A percentile compares a stretch with the other conserved stretches of the same genome.
Conservation (phyloP, 35 echinoderm and acorn worm genomes). For the Ophiothrix spiculata region DNA sequence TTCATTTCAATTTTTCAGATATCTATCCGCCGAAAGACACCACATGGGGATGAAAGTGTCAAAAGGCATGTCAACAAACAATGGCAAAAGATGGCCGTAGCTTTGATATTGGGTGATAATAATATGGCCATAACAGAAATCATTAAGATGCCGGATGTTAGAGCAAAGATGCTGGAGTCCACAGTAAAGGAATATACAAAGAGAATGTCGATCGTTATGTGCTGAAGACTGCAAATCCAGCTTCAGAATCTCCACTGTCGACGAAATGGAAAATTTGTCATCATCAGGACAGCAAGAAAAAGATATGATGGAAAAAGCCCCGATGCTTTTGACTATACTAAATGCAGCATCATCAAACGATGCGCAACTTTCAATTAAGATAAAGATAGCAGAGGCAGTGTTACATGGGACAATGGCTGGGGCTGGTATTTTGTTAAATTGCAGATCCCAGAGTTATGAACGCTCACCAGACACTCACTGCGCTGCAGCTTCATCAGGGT, state of each 20-base stretch:
- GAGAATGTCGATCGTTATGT: neutral
- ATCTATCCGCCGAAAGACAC: too few relatives aligned
- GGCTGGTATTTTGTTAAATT: neutral
- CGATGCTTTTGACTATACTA: neutral
- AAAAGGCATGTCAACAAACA: too few relatives aligned
- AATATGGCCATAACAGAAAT: neutral
- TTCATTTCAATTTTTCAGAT: too few relatives aligned
- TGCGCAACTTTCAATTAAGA: neutral
- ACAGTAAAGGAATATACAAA: neutral
- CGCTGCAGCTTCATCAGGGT: neutral
- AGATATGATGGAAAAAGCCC: neutral
- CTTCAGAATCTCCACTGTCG: neutral
- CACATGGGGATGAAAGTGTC: too few relatives aligned
- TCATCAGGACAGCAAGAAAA: neutral
- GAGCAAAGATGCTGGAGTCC: neutral
- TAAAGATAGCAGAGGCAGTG: neutral
- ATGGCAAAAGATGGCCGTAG: neutral
- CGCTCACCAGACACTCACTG: neutral
- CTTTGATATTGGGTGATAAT: neutral
- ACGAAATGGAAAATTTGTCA: neutral
- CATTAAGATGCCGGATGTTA: neutral
- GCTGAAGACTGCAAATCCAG: neutral
- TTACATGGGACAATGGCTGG: neutral
- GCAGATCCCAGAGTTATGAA: neutral
- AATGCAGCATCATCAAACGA: neutral